Conservation (phyloP, 2,888 invertebrate genomes). For the Plagodis pulveraria region DNA sequence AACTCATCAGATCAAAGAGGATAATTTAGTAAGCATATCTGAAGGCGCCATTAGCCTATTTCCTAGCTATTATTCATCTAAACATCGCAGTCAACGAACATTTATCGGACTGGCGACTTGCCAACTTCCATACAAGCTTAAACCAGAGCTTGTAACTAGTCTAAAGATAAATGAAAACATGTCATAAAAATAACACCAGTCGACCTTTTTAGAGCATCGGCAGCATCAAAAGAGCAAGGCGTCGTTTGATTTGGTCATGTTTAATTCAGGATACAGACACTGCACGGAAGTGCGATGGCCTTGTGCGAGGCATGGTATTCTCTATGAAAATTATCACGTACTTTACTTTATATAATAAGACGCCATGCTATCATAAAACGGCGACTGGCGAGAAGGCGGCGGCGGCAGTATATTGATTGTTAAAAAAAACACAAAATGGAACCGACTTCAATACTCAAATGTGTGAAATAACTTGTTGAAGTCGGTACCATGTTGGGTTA, state of each 20-base stretch:
- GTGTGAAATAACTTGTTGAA: too few species aligned
- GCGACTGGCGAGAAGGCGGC: conserved; percentile 5
- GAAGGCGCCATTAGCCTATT: conserved; percentile 28
- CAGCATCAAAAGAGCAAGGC: conserved; percentile 46
- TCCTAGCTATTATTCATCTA: conserved; percentile 26
- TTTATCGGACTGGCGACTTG: conserved; percentile 49
- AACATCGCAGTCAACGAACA: conserved; percentile 42
- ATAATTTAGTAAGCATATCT: conserved; percentile 19
- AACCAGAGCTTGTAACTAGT: conserved; percentile 15
- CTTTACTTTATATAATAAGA: conserved; percentile 19
- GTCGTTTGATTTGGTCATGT: conserved; percentile 48
- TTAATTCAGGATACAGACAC: conserved; percentile 56
- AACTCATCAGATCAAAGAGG: conserved; percentile 20
- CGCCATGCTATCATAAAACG: conserved; percentile 11
- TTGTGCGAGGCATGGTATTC: conserved; percentile 51
- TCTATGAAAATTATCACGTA: conserved; percentile 58
- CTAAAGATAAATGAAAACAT: conserved; percentile 5
- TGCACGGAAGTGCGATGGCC: conserved; percentile 53
- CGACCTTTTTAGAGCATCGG: conserved; percentile 52
- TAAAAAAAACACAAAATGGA: too few species aligned
- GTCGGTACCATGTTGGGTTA: too few species aligned
- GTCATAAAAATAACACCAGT: conserved; percentile 34
- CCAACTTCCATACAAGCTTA: conserved; percentile 65
- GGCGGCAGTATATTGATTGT: background rate
- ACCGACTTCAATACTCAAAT: too few species aligned